Base-by-base conservation (phyloP, 2,888 invertebrate species). In the Notodonta ziczac region DNA sequence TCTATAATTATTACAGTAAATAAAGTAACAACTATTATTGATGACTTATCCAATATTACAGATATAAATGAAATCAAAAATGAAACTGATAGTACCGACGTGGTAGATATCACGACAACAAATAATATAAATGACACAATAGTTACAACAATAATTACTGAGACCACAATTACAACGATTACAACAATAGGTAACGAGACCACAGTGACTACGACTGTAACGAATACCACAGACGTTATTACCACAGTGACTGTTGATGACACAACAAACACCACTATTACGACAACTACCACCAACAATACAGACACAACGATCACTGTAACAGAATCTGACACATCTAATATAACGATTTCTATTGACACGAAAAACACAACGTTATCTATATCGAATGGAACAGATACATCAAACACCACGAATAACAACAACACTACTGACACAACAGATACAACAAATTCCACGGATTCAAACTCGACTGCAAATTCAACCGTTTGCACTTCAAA, bases 171-270 rank as follows among this genome's bases (percentile, higher is more conserved):
- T 32, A 61, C 61, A 24, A 69, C 67, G 0, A 59, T 60, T 39
- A 63, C 56, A 51, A 61, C 67, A 42, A 51, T 61, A 39, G 73
- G 69, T 8, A 70, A 69, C 8, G 66, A 66, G 5, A 71, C 66
- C 0, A 66, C 65, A 9, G 48, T 61, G 12, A 56, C 66, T 39
- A 65, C 57, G 14, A 63, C 63, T 24, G 56, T 16, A 32, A 62
- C 61, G 10, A 74, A 72, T 57, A 65, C 61, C 1, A 83, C 83
- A 60, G 66, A 69, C 53, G 59, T 69, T 13, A 67, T 72, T 35
- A 60, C 59, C 63, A 63, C 59, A 74, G 82, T 52, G 8, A 60
- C 59, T 9, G 44, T 62, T 32, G 58, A 76, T 39, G 58, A 67
- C 8, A 56, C 42, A 39, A 59, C n/a, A 42, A 59, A 67, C 53